Base-by-base conservation (phyloP, 2,113 vertebrate genomes). In the Charadrius vociferus region DNA sequence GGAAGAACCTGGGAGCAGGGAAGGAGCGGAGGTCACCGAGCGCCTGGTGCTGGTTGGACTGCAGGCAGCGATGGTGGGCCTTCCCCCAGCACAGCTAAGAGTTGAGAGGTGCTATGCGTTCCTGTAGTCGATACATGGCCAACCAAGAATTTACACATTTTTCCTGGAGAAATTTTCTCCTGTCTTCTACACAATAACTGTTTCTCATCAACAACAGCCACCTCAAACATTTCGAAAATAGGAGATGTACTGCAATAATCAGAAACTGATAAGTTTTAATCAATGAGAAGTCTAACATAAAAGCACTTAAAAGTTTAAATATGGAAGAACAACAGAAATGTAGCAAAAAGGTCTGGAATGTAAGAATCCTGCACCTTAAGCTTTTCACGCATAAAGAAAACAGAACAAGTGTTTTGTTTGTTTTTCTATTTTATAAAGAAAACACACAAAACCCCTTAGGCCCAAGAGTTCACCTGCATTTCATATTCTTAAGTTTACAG, bases 391-490 rank as follows among this genome's bases (percentile, higher is more conserved):
- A 62, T 34, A 96, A 97, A 96, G 85, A 97, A 97, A 95, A 95
- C 96, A 95, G 88, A 95, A 95, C 81, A 89, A 94, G 43, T 84
- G 66, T 93, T 96, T 95, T 96, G 94, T 78, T 94, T 92, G 78
- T 93, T 97, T 96, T 95, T 95, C 94, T 94, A 37, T 96, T 94
- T 95, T 95, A 96, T 94, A 96, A 95, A 92, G 86, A 96, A 97
- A 98, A 97, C 97, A 97, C 94, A 97, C 97, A 97, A 94, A 96
- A 93, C 14, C 94, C 88, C 90, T 97, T 95, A 92, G 88, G 90
- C 97, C 96, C 93, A 95, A 97, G 96, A 95, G 81, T 96, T 97
- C 92, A 96, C 95, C 97, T 97, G 97, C 97, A 96, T 97, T 94
- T 96, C 81, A 61, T 86, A 84, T 84, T 88, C 71, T 92, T 55